Evolutionary conservation across 1,140 invertebrate genomes (phyloP).

Genomic region (Apis florea): DNA sequence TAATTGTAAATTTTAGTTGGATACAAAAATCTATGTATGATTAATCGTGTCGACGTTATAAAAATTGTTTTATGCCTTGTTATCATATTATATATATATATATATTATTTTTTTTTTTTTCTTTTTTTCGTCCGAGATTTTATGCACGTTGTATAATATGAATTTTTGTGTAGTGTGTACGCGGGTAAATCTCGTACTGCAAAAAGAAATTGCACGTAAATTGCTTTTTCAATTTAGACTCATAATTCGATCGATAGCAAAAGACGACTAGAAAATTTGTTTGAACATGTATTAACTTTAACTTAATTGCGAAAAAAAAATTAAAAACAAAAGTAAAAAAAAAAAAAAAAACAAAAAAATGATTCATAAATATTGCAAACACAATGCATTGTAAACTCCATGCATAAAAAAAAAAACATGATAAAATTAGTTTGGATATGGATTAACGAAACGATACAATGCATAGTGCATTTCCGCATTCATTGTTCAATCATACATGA

Average conservation of each 20-base stretch:
- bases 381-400: background rate
- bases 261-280: slow-evolving; percentile 13
- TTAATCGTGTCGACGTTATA: slow-evolving; percentile 31
- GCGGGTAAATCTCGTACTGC: slow-evolving; percentile 14
- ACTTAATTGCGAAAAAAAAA: background rate
- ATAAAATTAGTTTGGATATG: background rate
- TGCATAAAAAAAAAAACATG: background rate
- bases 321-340: slow-evolving; percentile 1
- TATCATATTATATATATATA: slow-evolving; percentile 39
- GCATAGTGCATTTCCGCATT: background rate
- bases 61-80: slow-evolving; percentile 44
- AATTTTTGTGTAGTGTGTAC: slow-evolving; percentile 24
- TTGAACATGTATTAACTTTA: background rate
- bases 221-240: slow-evolving; percentile 3
- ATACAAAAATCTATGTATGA: slow-evolving; percentile 7
- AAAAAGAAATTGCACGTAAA: background rate
- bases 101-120: slow-evolving; percentile 23
- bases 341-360: background rate
- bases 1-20: slow-evolving; percentile 18
- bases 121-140: slow-evolving; percentile 37
- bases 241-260: background rate
- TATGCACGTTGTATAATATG: slow-evolving; percentile 45
- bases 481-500: background rate
- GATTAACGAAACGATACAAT: background rate
- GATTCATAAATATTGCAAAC: background rate